These are phyloP conservation scores for Dynastes grantii DNA, from an alignment of 2,888 invertebrate genomes.

Conservation along the genomic window DNA sequence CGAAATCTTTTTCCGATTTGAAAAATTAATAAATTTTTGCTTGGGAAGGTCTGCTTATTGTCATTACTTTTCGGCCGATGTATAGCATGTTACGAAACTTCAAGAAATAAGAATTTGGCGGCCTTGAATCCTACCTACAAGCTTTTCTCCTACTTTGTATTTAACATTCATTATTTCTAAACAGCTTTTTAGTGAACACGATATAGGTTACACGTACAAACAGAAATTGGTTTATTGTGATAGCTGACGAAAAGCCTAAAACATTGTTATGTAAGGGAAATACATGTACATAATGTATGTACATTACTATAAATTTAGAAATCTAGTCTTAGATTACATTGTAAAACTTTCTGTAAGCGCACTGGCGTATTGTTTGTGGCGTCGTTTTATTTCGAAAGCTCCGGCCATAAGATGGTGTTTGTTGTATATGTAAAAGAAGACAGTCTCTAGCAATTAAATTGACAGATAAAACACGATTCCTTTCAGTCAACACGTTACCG, in stretches of 20 bases:
- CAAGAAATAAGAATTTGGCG: too few species aligned
- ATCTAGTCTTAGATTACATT: not conserved
- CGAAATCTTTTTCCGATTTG: too few species aligned
- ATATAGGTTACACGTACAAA: too few species aligned
- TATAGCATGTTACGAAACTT: too few species aligned
- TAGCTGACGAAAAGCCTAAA: not conserved
- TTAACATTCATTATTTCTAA: too few species aligned
- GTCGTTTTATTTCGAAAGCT: conserved; percentile 26
- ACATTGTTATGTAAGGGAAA: conserved; percentile 1
- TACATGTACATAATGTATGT: not conserved
- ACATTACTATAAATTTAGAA: not conserved
- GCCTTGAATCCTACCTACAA: too few species aligned
- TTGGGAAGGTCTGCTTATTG: too few species aligned
- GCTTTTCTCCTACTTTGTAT: too few species aligned
- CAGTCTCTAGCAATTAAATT: conserved; percentile 35
- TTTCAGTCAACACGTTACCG: conserved; percentile 35
- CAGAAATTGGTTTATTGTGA: too few species aligned
- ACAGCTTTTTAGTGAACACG: too few species aligned
- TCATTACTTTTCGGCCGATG: too few species aligned
- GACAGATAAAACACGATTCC: conserved; percentile 41
- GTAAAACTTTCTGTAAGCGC: not conserved
- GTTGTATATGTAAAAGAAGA: conserved; percentile 13
- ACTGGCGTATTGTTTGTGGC: conserved; percentile 3
- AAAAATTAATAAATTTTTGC: too few species aligned
- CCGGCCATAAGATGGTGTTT: conserved; percentile 17